phyloP scores from a whole-genome alignment of 1,140 invertebrate species.

The Panonychus citri region DNA sequence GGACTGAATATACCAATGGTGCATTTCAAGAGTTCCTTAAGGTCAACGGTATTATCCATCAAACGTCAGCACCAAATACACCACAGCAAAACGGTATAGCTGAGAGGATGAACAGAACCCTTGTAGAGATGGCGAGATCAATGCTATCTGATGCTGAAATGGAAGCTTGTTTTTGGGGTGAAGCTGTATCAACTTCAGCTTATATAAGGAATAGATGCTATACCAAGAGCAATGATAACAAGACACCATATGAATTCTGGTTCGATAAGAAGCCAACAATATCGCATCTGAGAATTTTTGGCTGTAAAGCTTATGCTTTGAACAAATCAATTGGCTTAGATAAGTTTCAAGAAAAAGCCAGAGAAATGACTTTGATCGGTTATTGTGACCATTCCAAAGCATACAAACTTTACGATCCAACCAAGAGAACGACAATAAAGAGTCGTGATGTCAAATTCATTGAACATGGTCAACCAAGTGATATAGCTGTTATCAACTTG shows the following conservation, averaged over 20 bases:
- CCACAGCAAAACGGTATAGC: slow-evolving; percentile 2
- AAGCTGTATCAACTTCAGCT: slow-evolving; percentile 10
- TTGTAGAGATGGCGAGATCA: slow-evolving; percentile 6
- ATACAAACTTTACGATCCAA: no score
- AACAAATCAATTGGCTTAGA: no score
- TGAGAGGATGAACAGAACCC: neutral
- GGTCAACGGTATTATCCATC: neutral
- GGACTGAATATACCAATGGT: slow-evolving; percentile 3
- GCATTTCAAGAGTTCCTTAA: neutral
- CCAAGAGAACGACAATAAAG: no score
- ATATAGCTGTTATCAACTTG: no score
- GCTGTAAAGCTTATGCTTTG: slow-evolving; percentile 17
- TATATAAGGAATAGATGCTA: slow-evolving; percentile 12
- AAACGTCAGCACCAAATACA: neutral
- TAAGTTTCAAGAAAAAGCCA: no score
- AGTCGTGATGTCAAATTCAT: no score
- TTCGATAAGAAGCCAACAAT: slow-evolving; percentile 16
- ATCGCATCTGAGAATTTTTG: slow-evolving; percentile 18
- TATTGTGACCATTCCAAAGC: no score
- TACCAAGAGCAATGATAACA: neutral
- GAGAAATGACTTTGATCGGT: no score
- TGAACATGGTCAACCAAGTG: no score
- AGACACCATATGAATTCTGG: slow-evolving; percentile 19
- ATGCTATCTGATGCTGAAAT: slow-evolving; percentile 10
- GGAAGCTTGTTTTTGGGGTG: slow-evolving; percentile 11